Conservation (phyloP, 2,113 vertebrate genomes). For the Chaetodon trifascialis region DNA sequence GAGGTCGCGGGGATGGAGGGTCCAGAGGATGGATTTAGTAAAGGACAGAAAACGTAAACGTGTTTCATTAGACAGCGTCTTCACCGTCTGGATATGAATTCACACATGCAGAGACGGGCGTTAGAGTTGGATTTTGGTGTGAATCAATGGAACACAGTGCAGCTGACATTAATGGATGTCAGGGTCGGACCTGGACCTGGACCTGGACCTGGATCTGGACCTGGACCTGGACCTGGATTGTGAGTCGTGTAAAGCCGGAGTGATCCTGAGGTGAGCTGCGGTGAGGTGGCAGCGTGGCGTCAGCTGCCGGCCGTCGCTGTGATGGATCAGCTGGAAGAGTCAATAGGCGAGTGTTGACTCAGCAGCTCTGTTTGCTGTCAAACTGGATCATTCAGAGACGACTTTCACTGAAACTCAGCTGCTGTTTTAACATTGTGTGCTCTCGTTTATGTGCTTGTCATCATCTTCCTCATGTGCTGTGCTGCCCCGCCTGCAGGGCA, state of each 20-base stretch:
- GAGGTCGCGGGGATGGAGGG: background rate
- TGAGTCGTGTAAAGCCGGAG: background rate
- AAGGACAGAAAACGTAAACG: no score
- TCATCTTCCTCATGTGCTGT: no score
- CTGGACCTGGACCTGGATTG: background rate
- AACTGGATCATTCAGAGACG: conserved; percentile 26
- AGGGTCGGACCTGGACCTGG: background rate
- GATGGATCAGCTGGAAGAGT: conserved; percentile 36
- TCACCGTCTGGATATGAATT: no score
- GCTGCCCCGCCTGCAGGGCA: background rate
- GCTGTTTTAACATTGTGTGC: background rate
- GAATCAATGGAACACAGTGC: no score
- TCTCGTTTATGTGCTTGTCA: background rate
- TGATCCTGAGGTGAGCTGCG: background rate
- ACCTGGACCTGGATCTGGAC: no score
- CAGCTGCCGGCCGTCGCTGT: background rate
- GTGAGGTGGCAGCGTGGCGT: background rate
- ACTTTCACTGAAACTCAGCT: conserved; percentile 35
- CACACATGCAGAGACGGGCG: background rate
- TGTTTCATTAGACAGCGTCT: no score
- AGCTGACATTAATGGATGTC: background rate
- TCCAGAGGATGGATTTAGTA: background rate
- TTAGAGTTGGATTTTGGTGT: background rate
- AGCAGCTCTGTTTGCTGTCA: conserved; percentile 58
- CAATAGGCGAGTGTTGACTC: conserved; percentile 38